Conservation (phyloP, 2,888 invertebrate species). For the Macaria liturata region DNA sequence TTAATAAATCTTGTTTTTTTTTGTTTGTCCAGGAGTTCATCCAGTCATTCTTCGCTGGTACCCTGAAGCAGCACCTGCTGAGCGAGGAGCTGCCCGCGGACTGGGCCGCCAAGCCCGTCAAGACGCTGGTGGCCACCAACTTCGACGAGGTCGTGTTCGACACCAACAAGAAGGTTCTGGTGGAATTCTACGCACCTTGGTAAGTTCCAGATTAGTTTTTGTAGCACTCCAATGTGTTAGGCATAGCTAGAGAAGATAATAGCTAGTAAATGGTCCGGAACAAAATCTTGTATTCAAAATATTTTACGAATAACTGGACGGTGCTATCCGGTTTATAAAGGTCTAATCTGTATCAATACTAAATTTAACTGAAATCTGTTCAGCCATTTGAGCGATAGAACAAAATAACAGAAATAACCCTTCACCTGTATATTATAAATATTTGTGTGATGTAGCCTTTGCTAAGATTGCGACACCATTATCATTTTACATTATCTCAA, state of each 20-base stretch:
- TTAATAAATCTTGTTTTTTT: no score
- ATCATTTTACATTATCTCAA: slow-evolving; percentile 14
- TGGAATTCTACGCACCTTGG: slow-evolving; percentile 99
- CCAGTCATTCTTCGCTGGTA: slow-evolving; percentile 94
- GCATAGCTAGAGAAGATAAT: neutral
- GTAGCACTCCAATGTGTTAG: neutral
- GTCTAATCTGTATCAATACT: no score
- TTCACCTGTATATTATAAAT: no score
- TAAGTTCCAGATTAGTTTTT: slow-evolving; percentile 45
- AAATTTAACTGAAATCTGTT: no score
- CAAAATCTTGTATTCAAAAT: no score
- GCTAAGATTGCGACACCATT: neutral
- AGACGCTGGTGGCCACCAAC: slow-evolving; percentile 95
- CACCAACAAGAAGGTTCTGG: slow-evolving; percentile 94
- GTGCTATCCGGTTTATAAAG: no score
- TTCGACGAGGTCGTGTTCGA: slow-evolving; percentile 97
- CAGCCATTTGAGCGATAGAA: no score
- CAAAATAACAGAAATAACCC: no score
- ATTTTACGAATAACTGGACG: no score
- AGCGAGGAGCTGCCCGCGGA: slow-evolving; percentile 97
- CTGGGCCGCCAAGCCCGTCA: slow-evolving; percentile 98
- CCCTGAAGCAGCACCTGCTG: slow-evolving; percentile 96
- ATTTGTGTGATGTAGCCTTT: no score
- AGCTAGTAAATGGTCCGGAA: no score
- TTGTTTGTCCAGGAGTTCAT: slow-evolving; percentile 86